Conservation (phyloP, 2,797 vertebrate genomes). For the Cottoperca gobio region DNA sequence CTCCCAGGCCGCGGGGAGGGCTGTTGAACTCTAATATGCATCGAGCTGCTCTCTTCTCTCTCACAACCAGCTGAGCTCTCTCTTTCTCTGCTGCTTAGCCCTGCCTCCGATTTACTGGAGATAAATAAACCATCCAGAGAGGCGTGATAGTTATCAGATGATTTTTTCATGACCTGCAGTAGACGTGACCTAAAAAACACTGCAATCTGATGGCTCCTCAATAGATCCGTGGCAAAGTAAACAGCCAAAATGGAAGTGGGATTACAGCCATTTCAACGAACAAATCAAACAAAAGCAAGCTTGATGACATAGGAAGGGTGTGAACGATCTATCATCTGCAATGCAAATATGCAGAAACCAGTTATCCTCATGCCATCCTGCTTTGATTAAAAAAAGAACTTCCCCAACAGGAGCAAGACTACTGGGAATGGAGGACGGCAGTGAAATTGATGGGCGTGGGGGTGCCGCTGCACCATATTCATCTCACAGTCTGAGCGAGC, state of each 20-base stretch:
- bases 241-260: constrained; percentile 55
- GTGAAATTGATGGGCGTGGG: constrained; percentile 26
- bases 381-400: constrained; percentile 48
- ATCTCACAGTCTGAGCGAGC: constrained; percentile 49
- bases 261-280: constrained; percentile 49
- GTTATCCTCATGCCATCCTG: constrained; percentile 23
- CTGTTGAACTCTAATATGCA: constrained; percentile 81
- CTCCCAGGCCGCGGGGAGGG: constrained; percentile 77
- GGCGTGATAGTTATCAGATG: constrained; percentile 68
- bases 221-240: constrained; percentile 49
- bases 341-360: constrained; percentile 48
- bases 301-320: constrained; percentile 21
- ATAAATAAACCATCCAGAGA: constrained; percentile 76
- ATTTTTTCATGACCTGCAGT: constrained; percentile 71
- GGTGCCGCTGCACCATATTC: constrained; percentile 52
- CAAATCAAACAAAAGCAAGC: constrained; percentile 59
- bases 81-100: constrained; percentile 63
- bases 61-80: constrained; percentile 66
- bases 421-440: constrained; percentile 21
- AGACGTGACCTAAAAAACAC: constrained; percentile 57
- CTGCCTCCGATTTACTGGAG: constrained; percentile 62
- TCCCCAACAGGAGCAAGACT: constrained; percentile 18
- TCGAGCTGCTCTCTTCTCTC: constrained; percentile 71
- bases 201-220: constrained; percentile 35
- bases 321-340: constrained; percentile 12